Percentiles rank a stretch among this genome's conserved stretches.
Conservation (phyloP, 2,888 invertebrate species). For the Orthosia cruda region DNA sequence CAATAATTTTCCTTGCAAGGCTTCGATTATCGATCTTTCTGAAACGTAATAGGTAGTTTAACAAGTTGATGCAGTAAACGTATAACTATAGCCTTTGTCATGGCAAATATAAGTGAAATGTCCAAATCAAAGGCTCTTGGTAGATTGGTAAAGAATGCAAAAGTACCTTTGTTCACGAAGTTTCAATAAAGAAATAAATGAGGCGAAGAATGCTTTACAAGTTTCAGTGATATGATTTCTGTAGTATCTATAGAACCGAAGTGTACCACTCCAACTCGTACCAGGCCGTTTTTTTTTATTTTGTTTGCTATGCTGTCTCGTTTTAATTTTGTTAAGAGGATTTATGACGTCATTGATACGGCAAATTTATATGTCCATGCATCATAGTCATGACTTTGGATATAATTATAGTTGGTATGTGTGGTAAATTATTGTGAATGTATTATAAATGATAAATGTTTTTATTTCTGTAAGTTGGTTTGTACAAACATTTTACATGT, state of each 20-base stretch:
- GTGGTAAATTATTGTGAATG: constrained; percentile 7
- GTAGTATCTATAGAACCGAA: not conserved
- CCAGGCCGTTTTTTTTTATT: not conserved
- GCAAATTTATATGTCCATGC: constrained; percentile 28
- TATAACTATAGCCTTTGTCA: too few relatives aligned
- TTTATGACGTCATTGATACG: constrained; percentile 36
- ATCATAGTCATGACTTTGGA: not conserved
- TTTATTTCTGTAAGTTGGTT: too few relatives aligned
- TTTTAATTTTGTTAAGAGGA: constrained; percentile 32
- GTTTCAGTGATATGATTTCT: too few relatives aligned
- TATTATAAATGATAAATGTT: too few relatives aligned
- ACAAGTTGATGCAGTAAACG: not conserved
- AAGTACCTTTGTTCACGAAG: too few relatives aligned
- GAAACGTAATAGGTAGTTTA: not conserved
- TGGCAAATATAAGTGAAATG: not conserved
- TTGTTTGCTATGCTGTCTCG: not conserved
- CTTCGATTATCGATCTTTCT: not conserved
- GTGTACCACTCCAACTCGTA: not conserved
- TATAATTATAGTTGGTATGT: not conserved
- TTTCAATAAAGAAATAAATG: too few relatives aligned
- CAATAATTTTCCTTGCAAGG: too few relatives aligned
- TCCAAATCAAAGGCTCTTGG: not conserved
- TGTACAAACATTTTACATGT: too few relatives aligned
- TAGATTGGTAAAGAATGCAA: too few relatives aligned
- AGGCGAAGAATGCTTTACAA: too few relatives aligned